phyloP scores from a whole-genome alignment of 2,888 invertebrate genomes.

The Heliconius ethilla region DNA sequence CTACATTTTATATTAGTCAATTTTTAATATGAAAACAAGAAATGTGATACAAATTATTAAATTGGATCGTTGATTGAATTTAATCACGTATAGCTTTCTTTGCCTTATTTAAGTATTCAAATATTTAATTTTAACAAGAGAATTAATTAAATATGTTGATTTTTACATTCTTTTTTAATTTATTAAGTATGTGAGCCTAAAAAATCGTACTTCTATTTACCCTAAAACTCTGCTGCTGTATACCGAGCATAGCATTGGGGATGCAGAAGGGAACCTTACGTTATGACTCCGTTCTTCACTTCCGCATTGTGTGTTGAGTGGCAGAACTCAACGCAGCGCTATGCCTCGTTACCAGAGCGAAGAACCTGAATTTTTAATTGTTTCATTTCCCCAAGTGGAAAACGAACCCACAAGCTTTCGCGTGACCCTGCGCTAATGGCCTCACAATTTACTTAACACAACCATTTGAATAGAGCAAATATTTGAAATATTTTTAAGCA shows the following conservation, averaged over 20 bases:
- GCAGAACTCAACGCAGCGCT: no score
- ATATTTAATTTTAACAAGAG: background rate
- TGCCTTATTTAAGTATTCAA: conserved; percentile 3
- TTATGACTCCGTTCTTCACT: no score
- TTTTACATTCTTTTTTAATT: background rate
- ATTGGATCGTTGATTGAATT: conserved; percentile 16
- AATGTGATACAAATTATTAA: conserved; percentile 18
- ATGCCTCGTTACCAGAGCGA: no score
- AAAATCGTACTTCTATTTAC: background rate
- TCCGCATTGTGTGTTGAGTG: no score
- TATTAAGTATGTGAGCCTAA: background rate
- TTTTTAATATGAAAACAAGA: conserved; percentile 17
- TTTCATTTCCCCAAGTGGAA: no score
- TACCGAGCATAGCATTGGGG: no score
- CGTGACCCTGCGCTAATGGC: background rate
- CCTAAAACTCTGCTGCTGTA: background rate
- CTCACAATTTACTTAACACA: background rate
- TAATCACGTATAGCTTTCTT: conserved; percentile 5
- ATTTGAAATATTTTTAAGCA: conserved; percentile 38
- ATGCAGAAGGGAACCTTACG: no score
- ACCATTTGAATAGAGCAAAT: conserved; percentile 25
- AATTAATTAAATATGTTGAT: background rate
- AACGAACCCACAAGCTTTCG: no score
- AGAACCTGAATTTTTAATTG: no score
- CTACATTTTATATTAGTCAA: conserved; percentile 20